phyloP scores from a whole-genome alignment of 1,140 invertebrate species.

The Zaprionus africanus region DNA sequence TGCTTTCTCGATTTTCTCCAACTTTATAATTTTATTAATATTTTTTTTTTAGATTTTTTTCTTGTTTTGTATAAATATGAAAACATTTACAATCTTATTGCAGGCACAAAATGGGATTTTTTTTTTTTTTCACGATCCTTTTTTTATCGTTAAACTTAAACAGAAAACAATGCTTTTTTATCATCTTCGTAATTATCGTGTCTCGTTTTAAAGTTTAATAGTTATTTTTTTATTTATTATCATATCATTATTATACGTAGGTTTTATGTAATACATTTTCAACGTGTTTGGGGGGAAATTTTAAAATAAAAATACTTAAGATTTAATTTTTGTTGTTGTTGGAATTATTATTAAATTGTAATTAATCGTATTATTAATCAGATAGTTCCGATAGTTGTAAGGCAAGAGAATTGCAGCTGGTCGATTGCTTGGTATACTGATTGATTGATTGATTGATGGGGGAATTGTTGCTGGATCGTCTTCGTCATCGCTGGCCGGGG shows the following conservation, averaged over 20 bases:
- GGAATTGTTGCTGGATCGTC: slow-evolving; percentile 28
- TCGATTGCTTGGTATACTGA: slow-evolving; percentile 29
- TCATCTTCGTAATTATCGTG: slow-evolving; percentile 47
- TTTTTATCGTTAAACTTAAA: slow-evolving; percentile 70
- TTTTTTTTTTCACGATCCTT: slow-evolving; percentile 24
- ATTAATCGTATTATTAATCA: slow-evolving; percentile 71
- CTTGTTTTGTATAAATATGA: slow-evolving; percentile 68
- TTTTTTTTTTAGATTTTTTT: slow-evolving; percentile 40
- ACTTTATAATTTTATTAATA: slow-evolving; percentile 3
- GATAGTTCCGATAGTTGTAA: slow-evolving; percentile 53
- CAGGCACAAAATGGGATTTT: slow-evolving; percentile 53
- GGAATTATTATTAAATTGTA: slow-evolving; percentile 70
- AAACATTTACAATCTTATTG: slow-evolving; percentile 84
- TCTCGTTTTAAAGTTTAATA: slow-evolving; percentile 45
- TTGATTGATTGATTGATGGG: slow-evolving; percentile 27
- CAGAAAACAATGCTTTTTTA: slow-evolving; percentile 51
- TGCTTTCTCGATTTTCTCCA: background rate
- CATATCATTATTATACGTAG: slow-evolving; percentile 57
- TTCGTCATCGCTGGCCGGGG: slow-evolving; percentile 10
- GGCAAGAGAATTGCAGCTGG: slow-evolving; percentile 78
- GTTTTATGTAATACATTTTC: slow-evolving; percentile 80
- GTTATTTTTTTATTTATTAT: slow-evolving; percentile 53
- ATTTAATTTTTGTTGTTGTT: slow-evolving; percentile 48
- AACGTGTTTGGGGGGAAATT: slow-evolving; percentile 63
- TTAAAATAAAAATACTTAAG: slow-evolving; percentile 80